Evolutionary conservation across 2,888 invertebrate genomes (phyloP).

Genomic region (Netelia virgata): DNA sequence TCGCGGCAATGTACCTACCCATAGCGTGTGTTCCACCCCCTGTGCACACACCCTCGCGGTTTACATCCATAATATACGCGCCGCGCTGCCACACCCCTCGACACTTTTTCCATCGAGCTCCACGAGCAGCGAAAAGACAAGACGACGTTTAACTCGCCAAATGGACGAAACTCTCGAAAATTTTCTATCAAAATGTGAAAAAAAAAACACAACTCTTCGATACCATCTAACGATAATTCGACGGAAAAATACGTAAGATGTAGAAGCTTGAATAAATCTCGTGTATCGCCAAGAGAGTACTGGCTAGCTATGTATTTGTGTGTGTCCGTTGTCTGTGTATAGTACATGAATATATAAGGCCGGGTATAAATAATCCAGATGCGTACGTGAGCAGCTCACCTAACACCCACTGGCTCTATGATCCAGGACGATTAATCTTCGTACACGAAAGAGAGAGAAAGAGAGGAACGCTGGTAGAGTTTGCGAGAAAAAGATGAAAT

Average conservation of each 20-base stretch:
- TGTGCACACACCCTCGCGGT: constrained; percentile 56
- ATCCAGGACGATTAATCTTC: constrained; percentile 80
- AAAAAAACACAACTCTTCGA: constrained; percentile 17
- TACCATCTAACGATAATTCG: constrained; percentile 20
- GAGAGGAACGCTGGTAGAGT: constrained; percentile 25
- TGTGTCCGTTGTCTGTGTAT: neutral
- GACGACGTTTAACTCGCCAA: neutral
- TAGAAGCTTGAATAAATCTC: constrained; percentile 55
- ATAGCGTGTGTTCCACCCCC: constrained; percentile 51
- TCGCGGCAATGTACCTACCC: constrained; percentile 51
- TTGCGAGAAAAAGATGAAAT: constrained; percentile 12
- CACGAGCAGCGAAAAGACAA: neutral
- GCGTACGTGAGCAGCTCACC: constrained; percentile 70
- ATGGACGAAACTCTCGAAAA: neutral
- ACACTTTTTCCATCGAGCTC: constrained; percentile 2
- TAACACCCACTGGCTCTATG: constrained; percentile 77
- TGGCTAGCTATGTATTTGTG: neutral
- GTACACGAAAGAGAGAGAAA: constrained; percentile 60
- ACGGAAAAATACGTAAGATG: neutral
- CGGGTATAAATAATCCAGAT: constrained; percentile 68
- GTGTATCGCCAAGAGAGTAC: constrained; percentile 43
- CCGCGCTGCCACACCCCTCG: constrained; percentile 29
- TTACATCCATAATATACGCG: constrained; percentile 66
- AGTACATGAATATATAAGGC: constrained; percentile 61
- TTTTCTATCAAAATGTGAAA: constrained; percentile 1